phyloP scores from a whole-genome alignment of 2,888 invertebrate species.

The Acronicta psi region DNA sequence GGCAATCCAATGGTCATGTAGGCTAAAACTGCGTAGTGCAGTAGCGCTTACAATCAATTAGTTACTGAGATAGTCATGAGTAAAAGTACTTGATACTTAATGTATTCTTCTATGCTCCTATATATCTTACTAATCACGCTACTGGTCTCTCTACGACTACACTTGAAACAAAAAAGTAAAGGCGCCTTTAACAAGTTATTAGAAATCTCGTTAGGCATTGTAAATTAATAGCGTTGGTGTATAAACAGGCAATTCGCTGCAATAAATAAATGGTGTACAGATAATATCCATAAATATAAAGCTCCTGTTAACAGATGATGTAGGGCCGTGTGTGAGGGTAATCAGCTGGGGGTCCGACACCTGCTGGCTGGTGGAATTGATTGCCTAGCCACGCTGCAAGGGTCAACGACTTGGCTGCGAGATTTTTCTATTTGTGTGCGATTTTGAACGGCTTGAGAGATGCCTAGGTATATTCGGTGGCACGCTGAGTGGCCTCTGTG shows the following conservation, averaged over 20 bases:
- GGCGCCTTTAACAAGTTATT: slow-evolving; percentile 9
- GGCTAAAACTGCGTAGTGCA: too few species aligned
- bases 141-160: not conserved
- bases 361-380: slow-evolving; percentile 42
- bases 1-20: too few species aligned
- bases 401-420: slow-evolving; percentile 12
- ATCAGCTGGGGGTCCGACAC: slow-evolving; percentile 43
- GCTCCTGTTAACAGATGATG: slow-evolving; percentile 45
- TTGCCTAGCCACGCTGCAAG: slow-evolving; percentile 25
- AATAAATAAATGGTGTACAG: slow-evolving; percentile 38
- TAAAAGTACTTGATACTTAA: too few species aligned
- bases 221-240: slow-evolving; percentile 28
- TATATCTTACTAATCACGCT: too few species aligned
- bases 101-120: too few species aligned
- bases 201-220: slow-evolving; percentile 31
- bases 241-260: slow-evolving; percentile 20
- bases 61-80: too few species aligned
- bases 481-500: too few species aligned
- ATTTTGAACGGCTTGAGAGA: not conserved
- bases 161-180: slow-evolving; percentile 4
- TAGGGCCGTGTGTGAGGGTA: slow-evolving; percentile 36
- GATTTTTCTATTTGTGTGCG: slow-evolving; percentile 14
- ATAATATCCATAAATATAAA: slow-evolving; percentile 38
- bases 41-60: too few species aligned
- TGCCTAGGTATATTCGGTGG: too few species aligned